Evolutionary conservation across 2,113 vertebrate genomes (phyloP), one percentile per base, ranked within the genome.

Genomic region (Sturnira hondurensis): DNA sequence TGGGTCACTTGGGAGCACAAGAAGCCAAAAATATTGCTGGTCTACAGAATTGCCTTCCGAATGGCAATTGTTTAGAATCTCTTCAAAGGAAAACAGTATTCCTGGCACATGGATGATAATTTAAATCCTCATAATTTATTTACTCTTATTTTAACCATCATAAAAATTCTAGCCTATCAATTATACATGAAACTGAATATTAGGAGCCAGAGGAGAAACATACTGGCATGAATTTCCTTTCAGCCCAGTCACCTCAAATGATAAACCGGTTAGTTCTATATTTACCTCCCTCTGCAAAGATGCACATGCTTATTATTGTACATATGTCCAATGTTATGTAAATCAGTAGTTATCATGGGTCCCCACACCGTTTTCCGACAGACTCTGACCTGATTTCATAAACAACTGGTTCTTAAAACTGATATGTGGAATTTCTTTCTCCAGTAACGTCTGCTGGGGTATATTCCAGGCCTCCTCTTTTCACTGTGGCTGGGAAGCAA

Each of bases 121-220:
- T 98, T 97, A 95, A 97, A 97, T 98, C 91, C 91, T 98, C 96
- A 98, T 98, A 73, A 98, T 98, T 98, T 98, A 98, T 98, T 98
- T 98, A 98, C 86, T 96, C 71, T 98, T 98, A 96, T 93, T 98
- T 96, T 96, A 96, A 78, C 80, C 95, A 81, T 98, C 97, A 98
- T 97, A 98, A 98, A 94, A 98, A 97, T 97, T 96, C 94, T 94
- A 96, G 41, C 11, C 85, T 24, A 95, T 98, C 94, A 97, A 96
- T 98, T 98, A 97, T 97, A 97, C 89, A 97, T 97, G 94, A 97
- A 98, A 96, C 90, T 94, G 98, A 98, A 95, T 97, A 86, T 80
- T 77, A 50, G 70, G 96, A 93, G 83, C 81, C 31, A 87, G 91
- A 63, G 81, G 77, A 91, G 73, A 88, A 90, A 88, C 95, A 91